phyloP scores from a whole-genome alignment of 2,797 vertebrate species.

The Aratinga solstitialis region DNA sequence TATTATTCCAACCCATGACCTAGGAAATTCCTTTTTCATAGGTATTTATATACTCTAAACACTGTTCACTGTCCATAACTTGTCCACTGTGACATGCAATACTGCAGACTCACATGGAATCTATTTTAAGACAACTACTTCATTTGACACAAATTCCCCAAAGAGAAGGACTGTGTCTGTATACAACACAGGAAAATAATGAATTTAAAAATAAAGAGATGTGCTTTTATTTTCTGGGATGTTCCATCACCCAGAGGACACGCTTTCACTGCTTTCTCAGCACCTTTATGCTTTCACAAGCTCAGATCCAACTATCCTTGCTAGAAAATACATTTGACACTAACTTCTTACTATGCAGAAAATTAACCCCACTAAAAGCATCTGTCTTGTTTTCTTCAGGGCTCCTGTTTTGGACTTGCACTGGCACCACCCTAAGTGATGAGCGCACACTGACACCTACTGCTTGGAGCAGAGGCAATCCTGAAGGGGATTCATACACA shows the following conservation, averaged over 20 bases:
- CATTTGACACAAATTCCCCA: background rate
- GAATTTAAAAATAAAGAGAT: background rate
- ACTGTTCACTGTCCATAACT: background rate
- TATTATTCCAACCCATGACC: background rate
- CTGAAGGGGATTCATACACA: background rate
- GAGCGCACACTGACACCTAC: conserved; percentile 62
- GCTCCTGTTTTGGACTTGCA: background rate
- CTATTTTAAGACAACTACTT: background rate
- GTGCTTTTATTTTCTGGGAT: background rate
- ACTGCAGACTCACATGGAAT: background rate
- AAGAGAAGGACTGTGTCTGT: background rate
- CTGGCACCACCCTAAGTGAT: background rate
- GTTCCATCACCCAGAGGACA: background rate
- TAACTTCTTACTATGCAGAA: background rate
- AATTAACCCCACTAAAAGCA: background rate
- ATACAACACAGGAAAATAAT: background rate
- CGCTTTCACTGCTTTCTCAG: background rate
- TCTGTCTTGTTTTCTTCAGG: background rate
- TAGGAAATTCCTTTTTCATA: background rate
- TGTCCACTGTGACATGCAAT: background rate
- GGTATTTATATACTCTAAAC: background rate
- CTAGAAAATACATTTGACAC: background rate
- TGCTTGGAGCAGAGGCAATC: conserved; percentile 8
- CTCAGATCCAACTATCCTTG: background rate
- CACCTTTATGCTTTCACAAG: background rate